phyloP scores from a whole-genome alignment of 2,113 vertebrate species.

The Pongo pygmaeus region DNA sequence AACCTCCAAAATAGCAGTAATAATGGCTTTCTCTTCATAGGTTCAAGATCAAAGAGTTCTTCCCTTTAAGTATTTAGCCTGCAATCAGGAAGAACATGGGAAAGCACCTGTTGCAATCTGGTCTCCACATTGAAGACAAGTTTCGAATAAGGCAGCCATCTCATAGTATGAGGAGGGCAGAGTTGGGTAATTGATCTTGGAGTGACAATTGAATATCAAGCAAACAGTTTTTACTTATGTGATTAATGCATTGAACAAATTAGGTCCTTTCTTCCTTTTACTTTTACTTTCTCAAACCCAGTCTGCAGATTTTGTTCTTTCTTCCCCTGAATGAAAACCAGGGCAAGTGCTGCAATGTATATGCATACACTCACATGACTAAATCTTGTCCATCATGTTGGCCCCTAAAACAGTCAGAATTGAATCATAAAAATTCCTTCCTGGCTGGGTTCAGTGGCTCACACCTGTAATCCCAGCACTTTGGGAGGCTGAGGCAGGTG shows the following conservation, averaged over 20 bases:
- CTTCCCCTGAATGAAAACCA: background rate
- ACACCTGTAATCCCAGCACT: too few species aligned
- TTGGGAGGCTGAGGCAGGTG: too few species aligned
- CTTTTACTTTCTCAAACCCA: background rate
- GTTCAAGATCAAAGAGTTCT: background rate
- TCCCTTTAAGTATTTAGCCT: background rate
- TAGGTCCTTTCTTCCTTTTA: background rate
- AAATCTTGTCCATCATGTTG: background rate
- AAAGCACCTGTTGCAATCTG: background rate
- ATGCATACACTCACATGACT: background rate
- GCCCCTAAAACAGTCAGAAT: background rate
- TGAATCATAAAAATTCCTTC: background rate
- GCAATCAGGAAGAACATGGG: background rate
- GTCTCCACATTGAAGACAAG: background rate
- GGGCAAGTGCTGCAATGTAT: background rate
- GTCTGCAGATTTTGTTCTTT: background rate
- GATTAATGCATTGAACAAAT: background rate
- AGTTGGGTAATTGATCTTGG: background rate
- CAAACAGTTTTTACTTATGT: background rate
- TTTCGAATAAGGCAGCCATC: background rate
- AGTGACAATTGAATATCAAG: background rate
- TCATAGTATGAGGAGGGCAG: fast-evolving
- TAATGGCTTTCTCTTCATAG: background rate
- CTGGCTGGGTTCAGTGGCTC: too few species aligned
- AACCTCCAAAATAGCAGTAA: background rate